phyloP scores from a whole-genome alignment of 2,888 invertebrate genomes.

The Prenolepis imparis region DNA sequence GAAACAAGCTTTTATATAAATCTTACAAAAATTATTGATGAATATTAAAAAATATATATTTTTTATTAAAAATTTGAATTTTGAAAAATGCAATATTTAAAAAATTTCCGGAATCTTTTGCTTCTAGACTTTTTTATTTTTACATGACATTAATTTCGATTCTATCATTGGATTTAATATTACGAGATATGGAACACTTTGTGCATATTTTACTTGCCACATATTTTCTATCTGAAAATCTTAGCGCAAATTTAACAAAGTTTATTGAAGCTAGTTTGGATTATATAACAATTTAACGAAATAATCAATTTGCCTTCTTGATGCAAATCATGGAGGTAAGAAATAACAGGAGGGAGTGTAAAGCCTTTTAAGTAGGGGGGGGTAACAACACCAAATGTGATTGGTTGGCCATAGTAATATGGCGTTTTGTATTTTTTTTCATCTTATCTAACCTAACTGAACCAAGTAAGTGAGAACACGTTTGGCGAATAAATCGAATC shows the following conservation, averaged over 20 bases:
- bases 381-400: too few relatives aligned
- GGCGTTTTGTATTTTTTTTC: too few relatives aligned
- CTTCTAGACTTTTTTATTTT: background rate
- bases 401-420: too few relatives aligned
- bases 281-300: background rate
- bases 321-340: too few relatives aligned
- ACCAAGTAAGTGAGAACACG: too few relatives aligned
- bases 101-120: background rate
- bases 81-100: slow-evolving; percentile 11
- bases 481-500: too few relatives aligned
- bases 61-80: background rate
- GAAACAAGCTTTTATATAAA: background rate
- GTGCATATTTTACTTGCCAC: background rate
- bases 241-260: background rate
- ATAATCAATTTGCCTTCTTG: background rate
- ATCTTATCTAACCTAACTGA: too few relatives aligned
- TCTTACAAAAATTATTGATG: background rate
- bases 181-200: background rate
- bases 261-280: background rate
- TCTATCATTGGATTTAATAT: background rate
- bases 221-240: background rate
- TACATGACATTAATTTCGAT: too few relatives aligned
- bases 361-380: too few relatives aligned
- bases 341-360: too few relatives aligned
- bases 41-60: background rate